Conservation (phyloP, 2,888 invertebrate genomes). For the Heliconius ismenius region DNA sequence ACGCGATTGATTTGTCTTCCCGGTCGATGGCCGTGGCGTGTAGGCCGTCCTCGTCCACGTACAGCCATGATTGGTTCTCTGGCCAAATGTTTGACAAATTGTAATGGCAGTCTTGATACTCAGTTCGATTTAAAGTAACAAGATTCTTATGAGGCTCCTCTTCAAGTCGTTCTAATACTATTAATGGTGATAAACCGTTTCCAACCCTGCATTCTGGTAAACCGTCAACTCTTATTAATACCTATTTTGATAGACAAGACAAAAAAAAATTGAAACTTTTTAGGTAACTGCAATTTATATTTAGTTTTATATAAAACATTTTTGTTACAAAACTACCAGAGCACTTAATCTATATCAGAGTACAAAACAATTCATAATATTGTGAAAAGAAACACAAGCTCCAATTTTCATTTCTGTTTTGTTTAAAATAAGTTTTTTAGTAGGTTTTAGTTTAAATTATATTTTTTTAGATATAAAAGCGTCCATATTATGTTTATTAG, state of each 20-base stretch:
- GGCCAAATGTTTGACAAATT: slow-evolving; percentile 70
- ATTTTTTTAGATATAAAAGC: neutral
- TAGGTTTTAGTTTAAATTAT: neutral
- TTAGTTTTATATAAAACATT: neutral
- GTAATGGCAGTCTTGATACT: slow-evolving; percentile 60
- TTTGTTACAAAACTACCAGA: neutral
- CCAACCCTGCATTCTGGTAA: slow-evolving; percentile 53
- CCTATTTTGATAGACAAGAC: slow-evolving; percentile 49
- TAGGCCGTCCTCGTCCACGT: slow-evolving; percentile 65
- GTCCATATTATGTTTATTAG: neutral
- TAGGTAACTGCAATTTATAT: neutral
- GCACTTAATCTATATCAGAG: neutral
- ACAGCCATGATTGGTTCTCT: slow-evolving; percentile 66
- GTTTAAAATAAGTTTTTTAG: neutral
- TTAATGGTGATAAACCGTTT: slow-evolving; percentile 61
- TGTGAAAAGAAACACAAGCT: too few species aligned
- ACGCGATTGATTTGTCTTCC: slow-evolving; percentile 72
- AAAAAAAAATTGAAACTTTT: neutral
- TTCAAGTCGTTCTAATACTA: slow-evolving; percentile 69
- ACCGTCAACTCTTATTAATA: slow-evolving; percentile 60
- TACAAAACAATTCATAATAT: neutral
- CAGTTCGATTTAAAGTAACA: slow-evolving; percentile 54
- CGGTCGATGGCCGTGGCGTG: slow-evolving; percentile 69
- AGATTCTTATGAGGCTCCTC: slow-evolving; percentile 64
- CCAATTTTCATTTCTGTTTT: neutral